Evolutionary conservation across 1,140 invertebrate species (phyloP).

Genomic region (Paraescarpia echinospica): DNA sequence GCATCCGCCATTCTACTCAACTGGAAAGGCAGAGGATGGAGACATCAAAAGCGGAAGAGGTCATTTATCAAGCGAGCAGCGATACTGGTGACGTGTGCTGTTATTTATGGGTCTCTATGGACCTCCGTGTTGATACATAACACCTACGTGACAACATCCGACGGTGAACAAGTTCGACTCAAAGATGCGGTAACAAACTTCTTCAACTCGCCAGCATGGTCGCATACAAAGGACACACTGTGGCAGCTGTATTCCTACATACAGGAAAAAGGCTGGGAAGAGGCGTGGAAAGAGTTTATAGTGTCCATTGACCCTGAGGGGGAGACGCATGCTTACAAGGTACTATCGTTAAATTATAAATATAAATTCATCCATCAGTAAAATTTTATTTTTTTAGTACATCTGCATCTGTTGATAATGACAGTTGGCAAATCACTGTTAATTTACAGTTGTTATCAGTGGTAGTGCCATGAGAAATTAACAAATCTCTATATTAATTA

Average conservation of each 20-base stretch:
- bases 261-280: constrained; percentile 72
- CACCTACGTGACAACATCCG: constrained; percentile 78
- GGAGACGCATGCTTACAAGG: constrained; percentile 86
- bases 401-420: too few species aligned
- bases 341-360: constrained; percentile 50
- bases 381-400: too few species aligned
- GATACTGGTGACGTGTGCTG: constrained; percentile 64
- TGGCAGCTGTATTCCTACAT: constrained; percentile 75
- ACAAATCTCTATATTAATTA: too few species aligned
- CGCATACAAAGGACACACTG: constrained; percentile 73
- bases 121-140: constrained; percentile 85
- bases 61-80: constrained; percentile 55
- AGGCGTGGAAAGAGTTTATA: constrained; percentile 82
- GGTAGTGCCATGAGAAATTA: too few species aligned
- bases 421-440: too few species aligned
- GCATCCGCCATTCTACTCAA: constrained; percentile 39
- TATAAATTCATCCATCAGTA: not conserved
- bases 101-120: constrained; percentile 71
- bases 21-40: constrained; percentile 43
- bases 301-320: constrained; percentile 82
- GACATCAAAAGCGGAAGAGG: constrained; percentile 43
- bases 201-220: constrained; percentile 81
- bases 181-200: constrained; percentile 86
- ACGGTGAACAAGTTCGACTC: constrained; percentile 81
- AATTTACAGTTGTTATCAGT: too few species aligned